Base-by-base conservation (phyloP, 2,113 vertebrate species). In the Centropristis striata region DNA sequence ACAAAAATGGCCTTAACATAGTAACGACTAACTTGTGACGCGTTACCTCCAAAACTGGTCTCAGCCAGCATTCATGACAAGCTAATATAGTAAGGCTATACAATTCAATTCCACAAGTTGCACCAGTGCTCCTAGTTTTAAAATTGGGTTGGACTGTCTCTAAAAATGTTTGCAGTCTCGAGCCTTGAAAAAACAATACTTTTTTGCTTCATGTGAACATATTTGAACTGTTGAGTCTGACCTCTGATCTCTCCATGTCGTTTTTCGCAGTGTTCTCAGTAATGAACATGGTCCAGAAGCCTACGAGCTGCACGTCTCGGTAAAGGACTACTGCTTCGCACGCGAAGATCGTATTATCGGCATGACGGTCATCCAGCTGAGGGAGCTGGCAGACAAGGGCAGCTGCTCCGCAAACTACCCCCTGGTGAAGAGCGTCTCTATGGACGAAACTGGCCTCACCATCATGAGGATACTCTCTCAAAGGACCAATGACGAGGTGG, bases 291-390 rank as follows among this genome's bases (percentile, higher is more conserved):
- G 92, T n/a, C 96, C 97, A 0, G 96, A 95, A 67, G 93, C 93
- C 80, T 99, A 98, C 7, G 98, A 99, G 79, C 96, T 99, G 32
- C 98, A 99, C 84, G 83, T 99, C 16, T 97, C 97, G 0, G 97
- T 99, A 79, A 99, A 99, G 83, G 98, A 99, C 91, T 99, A 99
- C 92, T 99, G 98, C 95, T 99, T 99, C 10, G 98, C 98, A 16
- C 94, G 98, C 0, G 98, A 99, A 79, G 98, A 99, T 77, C 96
- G 97, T 39, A 16, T 98, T 53, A 94, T 99, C 0, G 98, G 98
- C 67, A 96, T 99, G 97, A 95, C 97, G 0, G 97, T 99, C 14
- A 96, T 99, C 87, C 98, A 96, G 91, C 95, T 99, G 61, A 93
- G 94, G n/a, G 94, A 89, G 86, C 92, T 98, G 44, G 94, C 92